Evolutionary conservation across 2,888 invertebrate species (phyloP), one percentile per base, ranked within the genome.

Genomic region (Meiosimyza platycephala): DNA sequence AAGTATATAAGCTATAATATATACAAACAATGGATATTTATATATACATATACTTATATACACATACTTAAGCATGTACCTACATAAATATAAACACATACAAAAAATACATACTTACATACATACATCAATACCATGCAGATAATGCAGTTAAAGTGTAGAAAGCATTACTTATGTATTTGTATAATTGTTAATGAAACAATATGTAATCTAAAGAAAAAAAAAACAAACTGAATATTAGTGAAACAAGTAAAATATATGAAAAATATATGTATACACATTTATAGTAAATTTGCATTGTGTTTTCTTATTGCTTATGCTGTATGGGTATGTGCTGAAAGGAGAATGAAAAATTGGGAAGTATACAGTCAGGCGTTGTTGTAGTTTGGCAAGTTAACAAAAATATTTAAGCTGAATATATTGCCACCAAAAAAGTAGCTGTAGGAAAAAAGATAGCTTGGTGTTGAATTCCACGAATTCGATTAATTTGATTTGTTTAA

Each of bases 181-280:
- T 68, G 72, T 68, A 73, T 73, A 76, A 73, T 77, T 77, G 76
- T 71, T 74, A 71, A 68, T 75, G 50, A 71, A 65, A 59, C 48
- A 66, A 71, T 73, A 51, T 70, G 60, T 65, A 66, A 71, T 67
- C 64, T 55, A 28, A 54, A 69, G 48, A 63, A 59, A 18, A 28
- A 28, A 64, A 64, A 47, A 59, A 40, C 50, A 65, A 70, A 70
- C 64, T 64, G 69, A 50, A 72, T 64, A 74, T 69, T 66, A 72
- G 57, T 62, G 64, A 57, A 72, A 52, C 28, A 72, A 55, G 70
- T 48, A 64, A 66, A 70, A 63, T 57, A 71, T 59, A 63, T 67
- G 75, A 75, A 76, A 62, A 62, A 78, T 77, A 79, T 79, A 78
- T 77, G 78, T 79, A 74, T 74, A 76, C 73, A 74, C 76, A 76